A percentile compares a stretch with the other conserved stretches of the same genome.
Conservation (phyloP, 1,140 invertebrate species). For the Asobara japonica region DNA sequence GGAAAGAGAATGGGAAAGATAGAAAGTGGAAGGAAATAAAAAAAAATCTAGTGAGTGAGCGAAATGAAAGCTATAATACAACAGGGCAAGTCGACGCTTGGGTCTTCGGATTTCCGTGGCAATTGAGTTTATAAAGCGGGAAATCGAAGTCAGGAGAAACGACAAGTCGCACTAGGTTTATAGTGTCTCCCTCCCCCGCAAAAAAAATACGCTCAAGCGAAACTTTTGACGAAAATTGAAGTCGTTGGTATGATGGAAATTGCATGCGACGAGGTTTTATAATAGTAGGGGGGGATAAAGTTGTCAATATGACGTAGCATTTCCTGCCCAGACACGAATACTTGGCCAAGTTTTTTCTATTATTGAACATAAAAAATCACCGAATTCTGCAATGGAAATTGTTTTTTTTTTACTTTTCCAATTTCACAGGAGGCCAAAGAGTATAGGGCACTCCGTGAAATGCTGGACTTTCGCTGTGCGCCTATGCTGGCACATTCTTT, state of each 20-base stretch:
- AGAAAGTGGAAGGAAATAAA: slow-evolving; percentile 13
- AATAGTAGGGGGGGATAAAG: slow-evolving; percentile 38
- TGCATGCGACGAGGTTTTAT: slow-evolving; percentile 58
- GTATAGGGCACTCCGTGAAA: no score
- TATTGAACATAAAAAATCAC: no score
- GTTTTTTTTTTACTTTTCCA: no score
- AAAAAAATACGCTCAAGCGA: slow-evolving; percentile 38
- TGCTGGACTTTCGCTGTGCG: no score
- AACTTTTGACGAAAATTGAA: slow-evolving; percentile 67
- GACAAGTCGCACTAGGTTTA: slow-evolving; percentile 24
- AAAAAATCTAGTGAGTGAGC: slow-evolving; percentile 9
- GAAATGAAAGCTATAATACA: slow-evolving; percentile 15
- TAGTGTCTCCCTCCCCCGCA: background rate
- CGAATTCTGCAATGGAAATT: no score
- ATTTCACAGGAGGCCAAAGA: no score
- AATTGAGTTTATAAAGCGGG: slow-evolving; percentile 67
- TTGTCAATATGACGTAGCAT: slow-evolving; percentile 17
- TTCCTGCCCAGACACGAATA: background rate
- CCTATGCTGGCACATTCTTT: no score
- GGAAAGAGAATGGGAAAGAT: slow-evolving; percentile 23
- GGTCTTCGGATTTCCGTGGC: slow-evolving; percentile 50
- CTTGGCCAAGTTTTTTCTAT: background rate
- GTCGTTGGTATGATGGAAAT: slow-evolving; percentile 65
- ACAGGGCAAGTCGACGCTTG: slow-evolving; percentile 24
- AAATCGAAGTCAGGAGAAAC: slow-evolving; percentile 59